Base-by-base conservation (phyloP, 2,113 vertebrate species). In the Cyanoderma ruficeps region DNA sequence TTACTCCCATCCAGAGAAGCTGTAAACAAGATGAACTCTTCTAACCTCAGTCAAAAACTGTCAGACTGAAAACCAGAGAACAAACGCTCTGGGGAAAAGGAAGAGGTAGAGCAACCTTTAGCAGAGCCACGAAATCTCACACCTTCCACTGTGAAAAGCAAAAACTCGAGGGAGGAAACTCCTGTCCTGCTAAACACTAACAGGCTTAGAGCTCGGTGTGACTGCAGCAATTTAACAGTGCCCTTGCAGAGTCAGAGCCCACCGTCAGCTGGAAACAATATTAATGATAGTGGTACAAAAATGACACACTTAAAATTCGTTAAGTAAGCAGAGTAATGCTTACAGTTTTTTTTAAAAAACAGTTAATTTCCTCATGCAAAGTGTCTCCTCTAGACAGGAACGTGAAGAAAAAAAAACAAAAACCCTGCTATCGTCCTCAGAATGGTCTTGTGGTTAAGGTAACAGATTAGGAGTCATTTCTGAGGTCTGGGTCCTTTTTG, bases 141-240 rank as follows among this genome's bases (percentile, higher is more conserved):
- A 24, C 15, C 30, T 55, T 64, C 47, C 31, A 5, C n/a, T 46
- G 18, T 41, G 72, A 89, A 78, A 92, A 47, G 50, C 56, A 89
- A 75, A 90, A 89, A 77, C 50, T 85, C 41, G 53, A 77, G 56
- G 46, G 47, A 28, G 78, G 77, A 74, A 55, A 35, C 44, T 69
- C 47, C 61, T 15, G 7, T 55, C 60, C 78, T 75, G 74, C n/a
- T 44, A 42, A 90, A 71, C 49, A 47, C 33, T 86, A 94, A 93
- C 92, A 89, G 68, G 89, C 84, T 94, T 90, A 87, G 84, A 65
- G 68, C 42, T 92, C 28, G 15, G 75, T 70, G 81, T 95, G 90
- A 80, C 78, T 78, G 68, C 75, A 93, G 80, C 83, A 78, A 92
- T 96, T 96, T 91, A 91, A 35, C 64, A 68, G 61, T 31, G 96